Base-by-base conservation (phyloP, 1,140 invertebrate genomes). In the Acyrthosiphon pisum region DNA sequence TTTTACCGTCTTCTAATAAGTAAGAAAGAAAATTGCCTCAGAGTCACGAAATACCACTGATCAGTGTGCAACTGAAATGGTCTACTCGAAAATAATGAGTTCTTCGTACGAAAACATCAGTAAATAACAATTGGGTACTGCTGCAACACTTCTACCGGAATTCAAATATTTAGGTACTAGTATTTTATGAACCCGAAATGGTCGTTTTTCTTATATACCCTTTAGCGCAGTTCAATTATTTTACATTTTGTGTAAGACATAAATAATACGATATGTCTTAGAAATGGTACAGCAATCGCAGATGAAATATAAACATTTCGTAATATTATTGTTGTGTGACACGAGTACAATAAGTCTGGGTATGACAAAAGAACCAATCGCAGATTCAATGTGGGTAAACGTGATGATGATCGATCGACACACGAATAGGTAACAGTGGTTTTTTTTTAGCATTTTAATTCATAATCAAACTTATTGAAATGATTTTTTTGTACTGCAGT, bases 141-240 rank as follows among this genome's bases (percentile, higher is more conserved):
- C 50, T 50, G 48, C n/a, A n/a, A 0, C 44, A 84, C 8, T 11
- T 14, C 23, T 84, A 44, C 4, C 4, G 60, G 14, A 76, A n/a
- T 84, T 84, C 41, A 84, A 84, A 84, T 84, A 84, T 84, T 44
- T 84, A n/a, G n/a, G n/a, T n/a, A 44, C 9, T 26, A 44, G 83
- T 84, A 44, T 41, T 84, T 14, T 84, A 44, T 41, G 23, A 26
- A 35, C 2, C 6, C 20, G 6, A 22, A 2, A 41, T 44, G 44
- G 37, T 84, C 83, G 14, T 76, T 76, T n/a, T 76, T 76, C n/a
- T n/a, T 76, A n/a, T 76, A 76, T 6, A n/a, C 30, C 30, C 60
- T 76, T 76, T 76, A 76, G n/a, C 30, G n/a, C 30, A 76, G n/a
- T 76, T 76, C 14, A 76, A 76, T n/a, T 68, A 68, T n/a, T 68